Evolutionary conservation across 1,140 invertebrate species (phyloP), one percentile per base, ranked within the genome.

Genomic region (Bradysia coprophila): DNA sequence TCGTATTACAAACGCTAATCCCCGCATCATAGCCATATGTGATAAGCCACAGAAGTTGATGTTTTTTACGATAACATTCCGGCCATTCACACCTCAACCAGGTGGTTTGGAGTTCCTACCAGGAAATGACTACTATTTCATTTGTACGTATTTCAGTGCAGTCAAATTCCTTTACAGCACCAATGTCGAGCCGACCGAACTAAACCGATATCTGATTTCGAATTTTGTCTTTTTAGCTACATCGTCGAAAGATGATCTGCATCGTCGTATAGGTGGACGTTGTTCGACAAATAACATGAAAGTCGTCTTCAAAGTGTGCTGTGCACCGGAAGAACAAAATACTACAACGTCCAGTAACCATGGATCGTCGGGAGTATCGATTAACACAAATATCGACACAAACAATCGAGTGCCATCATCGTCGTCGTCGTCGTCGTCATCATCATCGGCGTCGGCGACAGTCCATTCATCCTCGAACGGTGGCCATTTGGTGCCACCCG

Each of bases 51-150:
- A 84, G 64, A 89, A 85, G 64, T 68, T 87, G 53, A 88, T 90
- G 83, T 93, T 89, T 68, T 92, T 93, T 71, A 93, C 90, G 41
- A 92, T 94, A 60, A 93, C 90, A 46, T 94, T 94, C 69, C 75
- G 90, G 62, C 88, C 89, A 55, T 94, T 93, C 64, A 92, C 88
- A 51, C 90, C 90, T 28, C 88, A 92, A 66, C 89, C 90, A 41
- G 88, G 87, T 49, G 90, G 89, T 40, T 68, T 93, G 50, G 90
- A 94, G 64, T 94, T 94, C 66, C 74, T 84, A 51, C 88, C 90
- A 46, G 89, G 90, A 44, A 85, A 89, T 59, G 88, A 93, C 63
- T 94, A 94, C 62, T 94, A 91, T 63, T 93, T 94, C 66, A 93
- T 94, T 65, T 91, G 86, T 71, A 71, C 76, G 75, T 75, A 44